Conservation (phyloP, 2,888 invertebrate genomes). For the Diadegma fenestrale region DNA sequence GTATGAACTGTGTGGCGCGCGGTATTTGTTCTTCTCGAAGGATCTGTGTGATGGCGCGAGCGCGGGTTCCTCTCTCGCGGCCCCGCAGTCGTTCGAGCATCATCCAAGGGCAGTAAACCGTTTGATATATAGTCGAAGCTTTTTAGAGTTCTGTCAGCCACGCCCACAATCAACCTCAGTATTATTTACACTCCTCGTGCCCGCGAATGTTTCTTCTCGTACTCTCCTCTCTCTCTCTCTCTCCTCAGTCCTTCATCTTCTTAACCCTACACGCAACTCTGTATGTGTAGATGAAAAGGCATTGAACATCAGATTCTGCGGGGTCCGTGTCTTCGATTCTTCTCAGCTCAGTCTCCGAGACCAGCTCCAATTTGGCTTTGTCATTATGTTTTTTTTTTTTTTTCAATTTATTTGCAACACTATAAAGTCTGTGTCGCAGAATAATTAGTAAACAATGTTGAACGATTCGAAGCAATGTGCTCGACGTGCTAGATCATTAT, state of each 20-base stretch:
- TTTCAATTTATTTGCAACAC: background rate
- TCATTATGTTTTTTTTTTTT: conserved; percentile 9
- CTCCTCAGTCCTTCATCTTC: conserved; percentile 54
- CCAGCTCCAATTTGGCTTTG: conserved; percentile 24
- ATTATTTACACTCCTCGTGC: conserved; percentile 84
- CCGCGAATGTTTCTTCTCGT: conserved; percentile 72
- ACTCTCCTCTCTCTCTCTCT: conserved; percentile 60
- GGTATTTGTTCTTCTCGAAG: conserved; percentile 68
- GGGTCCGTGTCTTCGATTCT: conserved; percentile 40
- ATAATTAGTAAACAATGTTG: background rate
- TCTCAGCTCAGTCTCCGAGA: conserved; percentile 26
- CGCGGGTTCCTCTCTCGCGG: conserved; percentile 72
- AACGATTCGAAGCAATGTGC: background rate
- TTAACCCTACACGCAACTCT: conserved; percentile 56
- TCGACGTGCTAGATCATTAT: background rate
- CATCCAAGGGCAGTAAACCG: conserved; percentile 84
- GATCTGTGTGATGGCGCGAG: conserved; percentile 62
- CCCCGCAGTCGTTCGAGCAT: conserved; percentile 73
- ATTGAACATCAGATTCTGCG: conserved; percentile 51
- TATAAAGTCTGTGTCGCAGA: background rate
- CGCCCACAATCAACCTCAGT: conserved; percentile 85
- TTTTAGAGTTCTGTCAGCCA: conserved; percentile 85
- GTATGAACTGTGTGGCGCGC: conserved; percentile 58
- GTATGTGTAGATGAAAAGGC: background rate
- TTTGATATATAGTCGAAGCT: conserved; percentile 85